A percentile compares a stretch with the other conserved stretches of the same genome.
phyloP scores from a whole-genome alignment of 2,797 vertebrate genomes.

The Scarus forsteni region DNA sequence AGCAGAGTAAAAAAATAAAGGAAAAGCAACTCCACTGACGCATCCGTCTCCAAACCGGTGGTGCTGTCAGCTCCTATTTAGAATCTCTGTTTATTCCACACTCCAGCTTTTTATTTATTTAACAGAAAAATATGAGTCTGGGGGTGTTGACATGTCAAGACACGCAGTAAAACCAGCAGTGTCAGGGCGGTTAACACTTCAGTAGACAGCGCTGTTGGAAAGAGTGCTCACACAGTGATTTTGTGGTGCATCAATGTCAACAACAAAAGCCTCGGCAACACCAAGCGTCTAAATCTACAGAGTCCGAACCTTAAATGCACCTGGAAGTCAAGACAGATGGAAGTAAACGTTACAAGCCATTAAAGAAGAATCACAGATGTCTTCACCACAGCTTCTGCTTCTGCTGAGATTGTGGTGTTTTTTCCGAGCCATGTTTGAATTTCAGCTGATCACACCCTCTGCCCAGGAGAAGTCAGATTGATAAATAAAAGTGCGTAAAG shows the following conservation, averaged over 20 bases:
- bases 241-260: conserved; percentile 68
- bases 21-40: conserved; percentile 39
- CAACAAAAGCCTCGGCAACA: conserved; percentile 14
- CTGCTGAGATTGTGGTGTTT: conserved; percentile 22
- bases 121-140: conserved; percentile 68
- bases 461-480: conserved; percentile 68
- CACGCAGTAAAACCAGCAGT: conserved; percentile 60
- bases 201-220: conserved; percentile 62
- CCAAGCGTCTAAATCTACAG: neutral
- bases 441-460: conserved; percentile 58
- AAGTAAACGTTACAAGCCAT: neutral
- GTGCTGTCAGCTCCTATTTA: conserved; percentile 79
- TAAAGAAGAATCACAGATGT: conserved; percentile 8
- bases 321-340: conserved; percentile 14
- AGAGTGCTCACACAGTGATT: conserved; percentile 59
- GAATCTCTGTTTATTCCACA: conserved; percentile 67
- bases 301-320: conserved; percentile 7
- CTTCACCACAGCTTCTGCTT: conserved; percentile 4
- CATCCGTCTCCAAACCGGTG: conserved; percentile 62
- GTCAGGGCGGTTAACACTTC: conserved; percentile 78
- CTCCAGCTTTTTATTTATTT: conserved; percentile 81
- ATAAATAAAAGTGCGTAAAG: conserved; percentile 81
- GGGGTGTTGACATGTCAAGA: conserved; percentile 67
- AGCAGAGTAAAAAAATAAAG: conserved; percentile 60
- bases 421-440: conserved; percentile 60